Evolutionary conservation across 2,888 invertebrate genomes (phyloP), one percentile per base, ranked within the genome.

Genomic region (Netelia inedita): DNA sequence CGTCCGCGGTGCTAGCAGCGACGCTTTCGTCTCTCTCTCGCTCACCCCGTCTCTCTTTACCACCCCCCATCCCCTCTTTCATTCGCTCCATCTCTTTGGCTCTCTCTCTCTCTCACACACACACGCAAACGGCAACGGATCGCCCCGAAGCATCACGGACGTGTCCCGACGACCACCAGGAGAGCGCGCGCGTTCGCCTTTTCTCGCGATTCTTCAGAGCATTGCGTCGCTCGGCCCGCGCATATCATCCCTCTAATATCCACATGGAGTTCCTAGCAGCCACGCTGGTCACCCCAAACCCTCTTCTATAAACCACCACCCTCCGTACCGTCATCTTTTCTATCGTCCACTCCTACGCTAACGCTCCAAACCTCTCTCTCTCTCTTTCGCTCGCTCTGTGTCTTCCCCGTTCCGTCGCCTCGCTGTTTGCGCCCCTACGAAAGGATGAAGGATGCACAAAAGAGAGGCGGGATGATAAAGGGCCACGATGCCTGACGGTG

Each of bases 231-330:
- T 87, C 76, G 88, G 89, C 88, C 88, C 88, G 89, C 88, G 89
- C 89, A 89, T 83, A 88, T 88, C 88, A 88, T 89, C 89, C 89
- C 72, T 87, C 88, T 87, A 85, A 88, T 87, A 87, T 87, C 86
- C 85, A 79, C 86, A 85, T 82, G 83, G 81, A 79, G 75, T 69
- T 80, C 65, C 75, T 50, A 50, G 74, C 63, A 41, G 65, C 72
- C 73, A 61, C 87, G 79, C 50, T 82, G 66, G 69, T 69, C 72
- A 69, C 61, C 80, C 43, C 76, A 78, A 53, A 53, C 63, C 78
- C 74, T 53, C 75, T 66, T 71, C 41, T 82, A 23, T 83, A 59
- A 63, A 83, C 83, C 85, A 57, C 1, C 79, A 65, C 35, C 79
- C 75, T 14, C 59, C 50, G 63, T 71, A 46, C 66, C 76, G 76